Base-by-base conservation (phyloP, 2,113 vertebrate species). In the Myodes glareolus region DNA sequence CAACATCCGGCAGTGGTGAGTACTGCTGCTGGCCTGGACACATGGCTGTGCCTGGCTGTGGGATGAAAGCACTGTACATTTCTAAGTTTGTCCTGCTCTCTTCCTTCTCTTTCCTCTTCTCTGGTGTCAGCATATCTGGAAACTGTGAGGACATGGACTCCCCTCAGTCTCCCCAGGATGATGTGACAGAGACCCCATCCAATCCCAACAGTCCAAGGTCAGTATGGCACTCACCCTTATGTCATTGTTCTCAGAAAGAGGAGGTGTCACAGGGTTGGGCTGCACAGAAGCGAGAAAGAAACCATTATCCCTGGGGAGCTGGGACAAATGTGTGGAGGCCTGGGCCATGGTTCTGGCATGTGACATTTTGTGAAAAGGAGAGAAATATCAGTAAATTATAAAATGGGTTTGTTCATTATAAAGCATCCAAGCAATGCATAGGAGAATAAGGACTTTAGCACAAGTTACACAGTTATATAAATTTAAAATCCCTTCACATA, bases 91-190 rank as follows among this genome's bases (percentile, higher is more conserved):
- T 45, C 2, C n/a, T 23, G 33, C 29, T 68, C 10, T 50, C 7
- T 25, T 25, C 19, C 19, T 7, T 91, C 85, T 31, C 72, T 65
- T 42, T 5, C 61, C n/a, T 39, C 5, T 4, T 70, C 68, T 36
- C 52, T 39, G 27, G 52, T 63, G 52, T 72, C n/a, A 99, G 98
- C 73, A 39, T 98, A 1, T 98, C 98, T 91, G 98, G 98, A 76
- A 99, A 98, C 52, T 98, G 98, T 65, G 99, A 99, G 7, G 99
- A 99, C 95, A 99, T 99, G 98, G 99, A 99, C 89, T 99, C 99
- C 21, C 99, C 99, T 0, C 99, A 99, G 63, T 99, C 99, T 65
- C 98, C 99, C 68, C 98, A 98, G 93, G 99, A 99, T 72, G 98
- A 99, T 2, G 98, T 97, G 14, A 98, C 98, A 67, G 99, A 99